Conservation (phyloP, 2,797 vertebrate genomes). For the Nyctalus aviator region DNA sequence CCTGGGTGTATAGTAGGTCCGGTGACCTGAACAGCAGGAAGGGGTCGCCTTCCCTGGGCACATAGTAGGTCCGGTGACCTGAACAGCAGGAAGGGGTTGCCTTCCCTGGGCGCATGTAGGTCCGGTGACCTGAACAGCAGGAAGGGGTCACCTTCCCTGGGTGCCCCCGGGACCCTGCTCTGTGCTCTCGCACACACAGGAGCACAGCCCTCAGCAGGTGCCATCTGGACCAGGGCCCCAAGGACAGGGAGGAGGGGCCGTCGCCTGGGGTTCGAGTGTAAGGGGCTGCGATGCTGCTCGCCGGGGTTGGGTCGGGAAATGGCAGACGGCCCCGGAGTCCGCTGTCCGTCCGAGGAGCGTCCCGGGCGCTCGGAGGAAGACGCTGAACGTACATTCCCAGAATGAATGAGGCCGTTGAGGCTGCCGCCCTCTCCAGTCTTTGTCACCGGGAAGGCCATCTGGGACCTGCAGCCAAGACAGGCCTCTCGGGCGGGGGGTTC, state of each 20-base stretch:
- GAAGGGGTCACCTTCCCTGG: not conserved
- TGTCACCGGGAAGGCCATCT: not conserved
- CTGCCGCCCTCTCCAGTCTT: not conserved
- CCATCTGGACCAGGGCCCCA: not conserved
- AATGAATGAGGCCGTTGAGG: constrained; percentile 15
- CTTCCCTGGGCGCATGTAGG: not conserved
- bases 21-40: too few species aligned
- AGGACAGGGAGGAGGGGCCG: not conserved
- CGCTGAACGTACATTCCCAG: not conserved
- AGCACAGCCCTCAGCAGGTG: not conserved
- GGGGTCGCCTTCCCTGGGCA: too few species aligned
- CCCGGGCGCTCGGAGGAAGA: not conserved
- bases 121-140: not conserved
- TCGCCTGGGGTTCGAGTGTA: fast-evolving
- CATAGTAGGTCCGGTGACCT: not conserved
- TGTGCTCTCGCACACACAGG: fast-evolving
- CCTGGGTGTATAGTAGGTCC: too few species aligned
- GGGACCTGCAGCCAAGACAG: not conserved
- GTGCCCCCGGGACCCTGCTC: not conserved
- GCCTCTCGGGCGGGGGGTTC: not conserved
- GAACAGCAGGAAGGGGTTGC: not conserved
- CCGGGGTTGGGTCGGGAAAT: not conserved
- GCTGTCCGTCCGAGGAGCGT: not conserved
- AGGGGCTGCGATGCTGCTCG: not conserved
- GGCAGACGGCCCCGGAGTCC: not conserved